Base-by-base conservation (phyloP, 2,888 invertebrate species). In the Diploptera punctata region DNA sequence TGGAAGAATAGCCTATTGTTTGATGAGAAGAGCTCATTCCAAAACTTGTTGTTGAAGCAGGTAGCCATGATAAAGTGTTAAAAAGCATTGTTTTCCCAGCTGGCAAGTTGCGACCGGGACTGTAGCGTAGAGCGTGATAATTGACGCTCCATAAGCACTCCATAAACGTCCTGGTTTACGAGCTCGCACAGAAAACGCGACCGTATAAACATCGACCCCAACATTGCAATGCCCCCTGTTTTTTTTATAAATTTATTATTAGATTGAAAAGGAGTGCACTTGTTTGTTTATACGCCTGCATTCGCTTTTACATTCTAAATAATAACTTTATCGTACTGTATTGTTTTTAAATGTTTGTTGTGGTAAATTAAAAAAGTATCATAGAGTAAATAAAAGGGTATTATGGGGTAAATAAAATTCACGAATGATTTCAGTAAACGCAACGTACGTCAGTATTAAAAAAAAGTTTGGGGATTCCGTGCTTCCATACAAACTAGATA, bases 81-180 rank as follows among this genome's bases (percentile, higher is more conserved):
- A n/a, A n/a, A n/a, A n/a, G n/a, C n/a, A n/a, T n/a, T n/a, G n/a
- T n/a, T n/a, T n/a, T n/a, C n/a, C 62, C 13, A 21, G 10, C 21
- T 7, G 21, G 24, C 43, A 5, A 47, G 26, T 26, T 24, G 19
- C 24, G 26, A 5, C 19, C 33, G 19, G 10, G 10, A 33, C 61
- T 43, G 44, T 24, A 4, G 21, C 21, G 43, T 10, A 43, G 3
- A 26, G 26, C n/a, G 54, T 33, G 38, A 54, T 68, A 54, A 68
- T 68, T 68, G 54, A 68, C 68, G 68, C 52, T 21, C 68, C 21
- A 54, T 68, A 68, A 68, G 52, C 68, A 68, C 68, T 54, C 38
- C 68, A 68, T 68, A 54, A 68, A 68, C 38, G 54, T 68, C 33
- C 31, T 16, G 16, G 19, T 68, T 68, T 68, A 68, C 24, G 68